These are phyloP conservation scores for Mus pahari DNA, from an alignment of 2,113 vertebrate genomes.

Conservation along the genomic window DNA sequence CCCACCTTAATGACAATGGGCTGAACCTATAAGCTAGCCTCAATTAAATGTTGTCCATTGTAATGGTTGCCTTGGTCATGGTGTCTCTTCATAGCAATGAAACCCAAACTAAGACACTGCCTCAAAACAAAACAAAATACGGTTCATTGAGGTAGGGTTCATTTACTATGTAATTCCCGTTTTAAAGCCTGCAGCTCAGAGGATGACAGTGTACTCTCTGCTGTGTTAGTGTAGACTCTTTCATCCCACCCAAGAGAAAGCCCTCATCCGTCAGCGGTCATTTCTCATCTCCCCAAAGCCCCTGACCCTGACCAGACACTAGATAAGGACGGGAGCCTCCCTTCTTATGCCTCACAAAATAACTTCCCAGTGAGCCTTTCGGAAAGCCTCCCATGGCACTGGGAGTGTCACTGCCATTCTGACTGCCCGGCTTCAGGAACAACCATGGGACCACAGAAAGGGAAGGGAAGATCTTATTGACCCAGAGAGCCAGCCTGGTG, in stretches of 20 bases:
- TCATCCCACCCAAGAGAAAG: background rate
- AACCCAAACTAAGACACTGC: too few species aligned
- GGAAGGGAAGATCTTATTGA: constrained; percentile 69
- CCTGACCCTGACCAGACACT: background rate
- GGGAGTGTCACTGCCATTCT: background rate
- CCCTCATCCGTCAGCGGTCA: too few species aligned
- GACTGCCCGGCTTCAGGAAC: background rate
- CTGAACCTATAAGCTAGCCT: too few species aligned
- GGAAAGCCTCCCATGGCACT: background rate
- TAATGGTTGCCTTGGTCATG: too few species aligned
- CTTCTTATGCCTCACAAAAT: background rate
- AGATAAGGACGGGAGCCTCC: background rate
- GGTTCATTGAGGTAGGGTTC: background rate
- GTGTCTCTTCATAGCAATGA: too few species aligned
- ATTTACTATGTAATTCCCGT: background rate
- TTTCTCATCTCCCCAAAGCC: background rate
- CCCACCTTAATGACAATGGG: too few species aligned
- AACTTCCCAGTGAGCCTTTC: constrained; percentile 4
- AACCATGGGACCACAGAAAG: constrained; percentile 2
- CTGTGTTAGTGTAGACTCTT: background rate
- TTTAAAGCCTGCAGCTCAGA: background rate
- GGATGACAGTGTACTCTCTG: background rate
- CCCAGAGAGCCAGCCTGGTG: constrained; percentile 42
- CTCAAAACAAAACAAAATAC: background rate
- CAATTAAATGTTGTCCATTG: too few species aligned